Conservation (phyloP, 2,113 vertebrate genomes). For the Spea multiplicata region DNA sequence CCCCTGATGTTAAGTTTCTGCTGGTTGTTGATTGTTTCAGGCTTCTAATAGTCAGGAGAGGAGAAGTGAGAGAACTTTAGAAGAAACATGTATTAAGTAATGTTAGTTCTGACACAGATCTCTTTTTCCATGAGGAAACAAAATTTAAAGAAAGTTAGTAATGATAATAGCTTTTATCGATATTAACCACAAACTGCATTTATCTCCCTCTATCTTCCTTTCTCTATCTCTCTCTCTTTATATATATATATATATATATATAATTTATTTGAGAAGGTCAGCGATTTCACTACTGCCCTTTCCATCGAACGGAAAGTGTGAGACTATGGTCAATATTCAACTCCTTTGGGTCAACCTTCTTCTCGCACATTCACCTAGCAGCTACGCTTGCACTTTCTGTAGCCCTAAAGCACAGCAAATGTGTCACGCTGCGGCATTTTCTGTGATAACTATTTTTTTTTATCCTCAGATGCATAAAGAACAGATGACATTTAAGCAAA, state of each 20-base stretch:
- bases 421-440: background rate
- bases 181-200: too few relatives aligned
- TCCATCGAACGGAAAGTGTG: background rate
- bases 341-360: background rate
- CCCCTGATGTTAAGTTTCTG: too few relatives aligned
- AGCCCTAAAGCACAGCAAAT: background rate
- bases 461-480: slow-evolving; percentile 1
- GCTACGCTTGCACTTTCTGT: background rate
- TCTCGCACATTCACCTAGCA: background rate
- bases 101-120: too few relatives aligned
- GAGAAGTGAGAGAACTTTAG: too few relatives aligned
- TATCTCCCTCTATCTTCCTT: too few relatives aligned
- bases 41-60: too few relatives aligned
- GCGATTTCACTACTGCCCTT: background rate
- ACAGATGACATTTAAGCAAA: background rate
- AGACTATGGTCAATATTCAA: background rate
- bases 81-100: too few relatives aligned
- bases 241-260: background rate
- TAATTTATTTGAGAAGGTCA: background rate
- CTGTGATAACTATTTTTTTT: background rate
- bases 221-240: too few relatives aligned
- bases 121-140: too few relatives aligned
- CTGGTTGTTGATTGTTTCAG: too few relatives aligned
- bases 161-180: too few relatives aligned
- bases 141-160: too few relatives aligned